A percentile compares a stretch with the other conserved stretches of the same genome.
Conservation (phyloP, 2,888 invertebrate genomes). For the Craniophora ligustri region DNA sequence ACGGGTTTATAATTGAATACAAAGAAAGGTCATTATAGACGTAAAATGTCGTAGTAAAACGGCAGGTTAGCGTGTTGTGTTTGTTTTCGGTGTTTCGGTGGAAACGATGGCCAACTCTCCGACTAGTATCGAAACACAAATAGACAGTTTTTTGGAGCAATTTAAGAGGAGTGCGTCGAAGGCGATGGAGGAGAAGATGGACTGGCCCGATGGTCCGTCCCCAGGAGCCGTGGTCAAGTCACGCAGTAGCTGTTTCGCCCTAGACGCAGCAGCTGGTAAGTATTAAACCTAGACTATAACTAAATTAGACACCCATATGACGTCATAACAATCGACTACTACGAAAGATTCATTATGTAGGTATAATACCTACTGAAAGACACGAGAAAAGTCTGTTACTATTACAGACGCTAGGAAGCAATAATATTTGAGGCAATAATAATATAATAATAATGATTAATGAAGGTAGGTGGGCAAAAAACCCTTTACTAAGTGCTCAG, state of each 20-base stretch:
- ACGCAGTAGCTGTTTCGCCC: constrained; percentile 84
- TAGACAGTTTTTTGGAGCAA: constrained; percentile 95
- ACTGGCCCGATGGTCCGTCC: constrained; percentile 85
- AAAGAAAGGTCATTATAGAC: constrained; percentile 56
- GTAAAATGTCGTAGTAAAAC: constrained; percentile 73
- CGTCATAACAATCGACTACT: constrained; percentile 11
- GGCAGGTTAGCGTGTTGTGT: constrained; percentile 75
- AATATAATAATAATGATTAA: too few relatives aligned
- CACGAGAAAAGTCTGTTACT: too few relatives aligned
- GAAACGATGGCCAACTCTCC: constrained; percentile 90
- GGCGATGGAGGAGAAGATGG: constrained; percentile 91
- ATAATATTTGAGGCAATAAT: too few relatives aligned
- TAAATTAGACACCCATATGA: constrained; percentile 11
- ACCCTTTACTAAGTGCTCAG: too few relatives aligned
- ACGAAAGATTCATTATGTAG: not conserved
- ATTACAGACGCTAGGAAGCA: too few relatives aligned
- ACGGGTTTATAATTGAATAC: constrained; percentile 48
- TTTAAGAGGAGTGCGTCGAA: constrained; percentile 94
- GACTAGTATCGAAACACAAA: constrained; percentile 93
- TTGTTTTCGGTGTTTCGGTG: constrained; percentile 86
- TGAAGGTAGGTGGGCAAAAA: too few relatives aligned
- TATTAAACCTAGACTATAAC: constrained; percentile 33
- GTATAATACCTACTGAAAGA: too few relatives aligned
- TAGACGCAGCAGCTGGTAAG: constrained; percentile 82
- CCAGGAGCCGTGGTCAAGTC: constrained; percentile 83